phyloP scores from a whole-genome alignment of 2,888 invertebrate species.

The Loripinus fragilis region DNA sequence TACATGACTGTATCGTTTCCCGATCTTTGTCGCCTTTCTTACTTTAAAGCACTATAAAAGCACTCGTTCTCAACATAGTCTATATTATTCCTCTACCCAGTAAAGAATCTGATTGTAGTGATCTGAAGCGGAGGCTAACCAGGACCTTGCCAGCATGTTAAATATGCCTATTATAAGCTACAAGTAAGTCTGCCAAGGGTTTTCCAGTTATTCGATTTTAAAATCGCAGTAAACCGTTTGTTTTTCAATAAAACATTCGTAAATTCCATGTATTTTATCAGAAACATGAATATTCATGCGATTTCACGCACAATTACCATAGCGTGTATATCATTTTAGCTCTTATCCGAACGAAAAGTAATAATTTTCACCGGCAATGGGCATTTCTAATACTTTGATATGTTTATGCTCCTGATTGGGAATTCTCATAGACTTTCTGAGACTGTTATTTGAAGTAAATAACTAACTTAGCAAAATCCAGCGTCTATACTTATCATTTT shows the following conservation, averaged over 20 bases:
- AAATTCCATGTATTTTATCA: conserved; percentile 31
- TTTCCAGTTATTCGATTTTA: too few relatives aligned
- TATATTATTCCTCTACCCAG: too few relatives aligned
- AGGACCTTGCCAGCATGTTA: too few relatives aligned
- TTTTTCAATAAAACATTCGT: background rate
- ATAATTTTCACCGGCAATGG: conserved; percentile 58
- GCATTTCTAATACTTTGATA: conserved; percentile 61
- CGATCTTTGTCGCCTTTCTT: too few relatives aligned
- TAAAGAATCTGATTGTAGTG: too few relatives aligned
- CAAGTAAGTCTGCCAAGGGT: too few relatives aligned
- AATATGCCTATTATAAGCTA: too few relatives aligned
- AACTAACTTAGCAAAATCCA: conserved; percentile 42
- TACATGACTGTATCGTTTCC: too few relatives aligned
- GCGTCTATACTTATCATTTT: conserved; percentile 37
- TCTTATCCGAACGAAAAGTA: conserved; percentile 27
- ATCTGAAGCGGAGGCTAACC: too few relatives aligned
- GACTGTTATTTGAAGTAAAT: conserved; percentile 54
- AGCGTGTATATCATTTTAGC: conserved; percentile 57
- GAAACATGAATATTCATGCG: conserved; percentile 60
- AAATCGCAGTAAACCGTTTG: too few relatives aligned
- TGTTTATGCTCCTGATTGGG: conserved; percentile 59
- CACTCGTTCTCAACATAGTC: too few relatives aligned
- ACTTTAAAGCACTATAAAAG: too few relatives aligned
- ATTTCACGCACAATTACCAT: conserved; percentile 61
- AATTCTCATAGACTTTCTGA: conserved; percentile 53